Percentiles rank a stretch among this genome's conserved stretches.
Conservation (phyloP, 2,888 invertebrate genomes). For the Drosophila atripex region DNA sequence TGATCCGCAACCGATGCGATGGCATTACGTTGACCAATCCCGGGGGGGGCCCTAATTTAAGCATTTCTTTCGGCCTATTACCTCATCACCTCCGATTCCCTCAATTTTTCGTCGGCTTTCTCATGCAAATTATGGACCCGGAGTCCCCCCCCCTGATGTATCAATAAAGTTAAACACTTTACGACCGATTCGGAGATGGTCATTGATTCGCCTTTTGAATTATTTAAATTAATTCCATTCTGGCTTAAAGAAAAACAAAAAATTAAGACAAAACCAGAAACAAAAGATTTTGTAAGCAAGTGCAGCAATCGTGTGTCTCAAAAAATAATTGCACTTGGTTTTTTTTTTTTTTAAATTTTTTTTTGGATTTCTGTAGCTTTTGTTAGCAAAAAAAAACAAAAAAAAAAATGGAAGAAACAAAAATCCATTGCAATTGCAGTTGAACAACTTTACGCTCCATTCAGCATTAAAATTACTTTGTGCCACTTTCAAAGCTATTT, state of each 20-base stretch:
- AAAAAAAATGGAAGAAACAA: slow-evolving; percentile 14
- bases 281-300: slow-evolving; percentile 27
- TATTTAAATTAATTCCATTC: slow-evolving; percentile 29
- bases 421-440: slow-evolving; percentile 68
- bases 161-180: slow-evolving; percentile 27
- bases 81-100: slow-evolving; percentile 44
- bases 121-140: slow-evolving; percentile 20
- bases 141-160: neutral
- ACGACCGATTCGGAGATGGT: slow-evolving; percentile 34
- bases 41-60: slow-evolving; percentile 3
- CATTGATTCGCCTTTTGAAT: slow-evolving; percentile 22
- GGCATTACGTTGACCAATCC: slow-evolving; percentile 14
- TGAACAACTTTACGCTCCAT: slow-evolving; percentile 77
- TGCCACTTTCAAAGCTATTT: slow-evolving; percentile 73
- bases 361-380: slow-evolving; percentile 28
- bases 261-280: neutral
- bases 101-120: slow-evolving; percentile 2
- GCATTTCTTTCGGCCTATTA: slow-evolving; percentile 56
- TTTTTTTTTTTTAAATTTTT: slow-evolving; percentile 50
- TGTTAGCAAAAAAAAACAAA: slow-evolving; percentile 29
- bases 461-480: slow-evolving; percentile 78
- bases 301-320: slow-evolving; percentile 24
- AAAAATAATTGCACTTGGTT: slow-evolving; percentile 45
- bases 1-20: neutral
- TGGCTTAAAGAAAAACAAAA: neutral